Percentiles rank a stretch among this genome's conserved stretches.
phyloP scores from a whole-genome alignment of 2,797 vertebrate species.

The Champsocephalus gunnari region DNA sequence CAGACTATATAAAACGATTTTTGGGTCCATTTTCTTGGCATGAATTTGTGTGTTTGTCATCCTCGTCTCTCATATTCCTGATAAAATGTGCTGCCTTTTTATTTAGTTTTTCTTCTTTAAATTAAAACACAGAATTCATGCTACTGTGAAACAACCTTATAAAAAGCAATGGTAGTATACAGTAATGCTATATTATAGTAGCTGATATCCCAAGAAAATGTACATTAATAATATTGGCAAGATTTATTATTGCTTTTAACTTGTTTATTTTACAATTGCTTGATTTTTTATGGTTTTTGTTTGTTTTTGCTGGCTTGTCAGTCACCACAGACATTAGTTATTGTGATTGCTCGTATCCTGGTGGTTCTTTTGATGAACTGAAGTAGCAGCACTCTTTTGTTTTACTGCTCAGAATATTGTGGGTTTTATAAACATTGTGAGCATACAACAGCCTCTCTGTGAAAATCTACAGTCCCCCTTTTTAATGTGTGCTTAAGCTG shows the following conservation, averaged over 20 bases:
- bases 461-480: background rate
- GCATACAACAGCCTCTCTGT: background rate
- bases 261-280: background rate
- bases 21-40: conserved; percentile 65
- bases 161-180: background rate
- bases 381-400: background rate
- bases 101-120: conserved; percentile 33
- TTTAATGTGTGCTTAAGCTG: background rate
- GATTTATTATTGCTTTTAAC: background rate
- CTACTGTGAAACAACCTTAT: background rate
- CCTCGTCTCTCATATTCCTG: conserved; percentile 84
- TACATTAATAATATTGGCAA: background rate
- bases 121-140: background rate
- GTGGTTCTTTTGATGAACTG: background rate
- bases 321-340: background rate
- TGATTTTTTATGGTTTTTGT: background rate
- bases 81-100: conserved; percentile 82
- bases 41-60: conserved; percentile 80
- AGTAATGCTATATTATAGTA: background rate
- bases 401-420: background rate
- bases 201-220: background rate
- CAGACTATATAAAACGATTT: conserved; percentile 92
- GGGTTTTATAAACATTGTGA: background rate
- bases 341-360: background rate
- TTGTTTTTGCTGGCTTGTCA: background rate